phyloP scores from a whole-genome alignment of 2,113 vertebrate genomes.

The Seriola quinqueradiata region DNA sequence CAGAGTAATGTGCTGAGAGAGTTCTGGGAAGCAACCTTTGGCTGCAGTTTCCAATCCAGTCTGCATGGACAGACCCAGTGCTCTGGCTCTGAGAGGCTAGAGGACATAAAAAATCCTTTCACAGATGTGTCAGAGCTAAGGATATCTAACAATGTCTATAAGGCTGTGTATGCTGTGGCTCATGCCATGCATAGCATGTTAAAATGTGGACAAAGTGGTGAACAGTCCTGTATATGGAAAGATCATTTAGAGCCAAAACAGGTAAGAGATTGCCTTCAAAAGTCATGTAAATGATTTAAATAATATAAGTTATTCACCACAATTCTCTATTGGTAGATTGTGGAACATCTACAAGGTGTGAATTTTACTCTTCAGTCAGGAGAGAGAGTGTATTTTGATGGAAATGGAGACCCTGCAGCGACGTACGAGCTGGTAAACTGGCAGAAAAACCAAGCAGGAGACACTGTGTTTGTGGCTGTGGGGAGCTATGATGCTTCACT shows the following conservation, averaged over 20 bases:
- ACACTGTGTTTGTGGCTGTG: constrained; percentile 74
- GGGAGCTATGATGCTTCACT: constrained; percentile 82
- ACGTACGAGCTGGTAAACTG: constrained; percentile 86
- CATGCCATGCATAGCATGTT: constrained; percentile 77
- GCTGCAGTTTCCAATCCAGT: constrained; percentile 65
- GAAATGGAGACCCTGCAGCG: constrained; percentile 81
- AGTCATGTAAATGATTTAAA: neutral
- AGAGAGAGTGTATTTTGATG: constrained; percentile 81
- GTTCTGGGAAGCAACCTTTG: constrained; percentile 84
- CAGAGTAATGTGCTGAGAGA: constrained; percentile 76
- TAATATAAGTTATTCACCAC: neutral
- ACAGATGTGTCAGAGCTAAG: constrained; percentile 84
- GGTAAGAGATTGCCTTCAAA: constrained; percentile 48
- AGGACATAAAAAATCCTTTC: constrained; percentile 72
- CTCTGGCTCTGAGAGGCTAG: constrained; percentile 79
- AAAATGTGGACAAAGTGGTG: constrained; percentile 55
- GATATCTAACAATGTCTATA: constrained; percentile 86
- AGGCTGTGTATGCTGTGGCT: constrained; percentile 83
- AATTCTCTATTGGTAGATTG: constrained; percentile 62
- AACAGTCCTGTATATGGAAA: constrained; percentile 54
- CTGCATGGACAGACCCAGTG: constrained; percentile 57
- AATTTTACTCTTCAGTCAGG: constrained; percentile 80
- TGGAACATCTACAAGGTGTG: constrained; percentile 74
- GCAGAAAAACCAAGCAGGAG: constrained; percentile 78
- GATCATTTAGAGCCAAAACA: constrained; percentile 54